These are phyloP conservation scores for Globodera rostochiensis DNA, from an alignment of 1,140 invertebrate species.

Conservation along the genomic window DNA sequence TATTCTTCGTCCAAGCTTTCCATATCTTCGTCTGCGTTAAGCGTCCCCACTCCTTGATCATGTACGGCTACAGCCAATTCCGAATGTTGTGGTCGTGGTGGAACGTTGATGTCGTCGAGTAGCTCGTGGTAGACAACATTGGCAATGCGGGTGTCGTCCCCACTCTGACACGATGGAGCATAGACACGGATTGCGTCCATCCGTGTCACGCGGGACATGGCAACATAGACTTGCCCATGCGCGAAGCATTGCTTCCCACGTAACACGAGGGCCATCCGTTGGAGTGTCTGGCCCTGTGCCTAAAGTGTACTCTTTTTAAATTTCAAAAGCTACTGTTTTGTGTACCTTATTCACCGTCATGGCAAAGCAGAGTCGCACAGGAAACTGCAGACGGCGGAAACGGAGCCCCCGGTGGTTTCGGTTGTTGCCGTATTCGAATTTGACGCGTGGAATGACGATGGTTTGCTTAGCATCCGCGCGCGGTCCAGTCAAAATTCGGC, in stretches of 20 bases:
- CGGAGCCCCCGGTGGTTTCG: background rate
- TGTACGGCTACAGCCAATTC: too few species aligned
- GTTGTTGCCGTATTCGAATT: background rate
- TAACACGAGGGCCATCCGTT: conserved; percentile 62
- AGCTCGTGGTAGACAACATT: conserved; percentile 29
- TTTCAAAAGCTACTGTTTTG: background rate
- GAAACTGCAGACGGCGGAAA: conserved; percentile 67
- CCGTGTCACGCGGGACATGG: conserved; percentile 24
- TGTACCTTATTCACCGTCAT: conserved; percentile 70
- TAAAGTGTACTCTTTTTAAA: background rate
- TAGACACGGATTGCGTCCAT: conserved; percentile 13
- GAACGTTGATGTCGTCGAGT: background rate
- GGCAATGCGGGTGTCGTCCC: conserved; percentile 1
- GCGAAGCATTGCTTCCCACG: conserved; percentile 65
- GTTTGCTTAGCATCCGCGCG: background rate
- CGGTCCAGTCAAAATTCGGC: background rate
- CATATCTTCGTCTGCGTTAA: too few species aligned
- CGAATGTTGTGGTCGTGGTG: background rate
- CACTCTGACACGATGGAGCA: background rate
- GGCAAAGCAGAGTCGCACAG: conserved; percentile 68
- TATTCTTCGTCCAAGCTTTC: too few species aligned
- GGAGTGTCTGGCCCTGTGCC: conserved; percentile 69
- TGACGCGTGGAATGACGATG: background rate
- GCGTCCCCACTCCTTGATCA: too few species aligned
- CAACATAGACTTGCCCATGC: conserved; percentile 67